Base-by-base conservation (phyloP, 2,888 invertebrate species). In the Pasiphila rectangulata region DNA sequence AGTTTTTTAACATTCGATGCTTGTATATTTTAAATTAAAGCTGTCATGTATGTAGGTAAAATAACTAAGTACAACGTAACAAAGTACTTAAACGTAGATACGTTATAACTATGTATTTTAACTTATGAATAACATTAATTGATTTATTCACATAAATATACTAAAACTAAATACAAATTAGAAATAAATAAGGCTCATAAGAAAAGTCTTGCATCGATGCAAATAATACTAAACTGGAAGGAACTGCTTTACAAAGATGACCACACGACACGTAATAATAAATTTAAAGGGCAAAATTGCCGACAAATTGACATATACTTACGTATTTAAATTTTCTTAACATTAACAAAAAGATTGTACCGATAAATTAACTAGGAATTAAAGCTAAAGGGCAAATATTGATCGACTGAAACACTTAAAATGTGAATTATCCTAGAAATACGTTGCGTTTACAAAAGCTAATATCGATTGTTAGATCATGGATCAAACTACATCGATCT, bases 91-190 rank as follows among this genome's bases (percentile, higher is more conserved):
- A n/a, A n/a, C n/a, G n/a, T n/a, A n/a, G n/a, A n/a, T n/a, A n/a
- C n/a, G n/a, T n/a, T n/a, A n/a, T n/a, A n/a, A n/a, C n/a, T n/a
- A n/a, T n/a, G n/a, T n/a, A n/a, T n/a, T n/a, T n/a, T n/a, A n/a
- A n/a, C n/a, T n/a, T n/a, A n/a, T n/a, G n/a, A n/a, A n/a, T n/a
- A n/a, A n/a, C n/a, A n/a, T n/a, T n/a, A n/a, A n/a, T n/a, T n/a
- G n/a, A n/a, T n/a, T n/a, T n/a, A n/a, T n/a, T n/a, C n/a, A n/a
- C n/a, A n/a, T n/a, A n/a, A n/a, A n/a, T n/a, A n/a, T n/a, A n/a
- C 10, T 23, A 34, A 15, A 17, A 30, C 13, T 32, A 34, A 45
- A 38, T 34, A 45, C 25, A 57, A 57, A 53, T 57, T 49, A 54
- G n/a, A n/a, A n/a, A n/a, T n/a, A n/a, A n/a, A n/a, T n/a, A n/a